Percentiles rank a stretch among this genome's conserved stretches.
Evolutionary conservation across 1,140 invertebrate genomes (phyloP).

Genomic region (Cyrtorhinus lividipennis): DNA sequence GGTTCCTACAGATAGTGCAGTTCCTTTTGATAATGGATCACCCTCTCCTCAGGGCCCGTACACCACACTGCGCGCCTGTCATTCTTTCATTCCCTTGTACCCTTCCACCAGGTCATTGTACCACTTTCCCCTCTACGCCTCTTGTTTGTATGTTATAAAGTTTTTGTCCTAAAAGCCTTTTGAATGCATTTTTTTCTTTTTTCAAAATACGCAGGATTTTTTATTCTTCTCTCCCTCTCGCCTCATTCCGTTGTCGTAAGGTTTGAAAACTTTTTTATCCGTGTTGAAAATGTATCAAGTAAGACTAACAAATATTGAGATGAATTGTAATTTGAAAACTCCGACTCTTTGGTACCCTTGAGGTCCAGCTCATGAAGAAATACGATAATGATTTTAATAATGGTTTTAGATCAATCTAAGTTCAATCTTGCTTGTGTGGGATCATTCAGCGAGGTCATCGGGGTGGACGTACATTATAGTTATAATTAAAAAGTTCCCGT

Average conservation of each 20-base stretch:
- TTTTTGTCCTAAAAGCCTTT: conserved; percentile 1
- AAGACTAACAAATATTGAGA: too few species aligned
- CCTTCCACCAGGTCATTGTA: conserved; percentile 2
- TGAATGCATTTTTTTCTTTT: not conserved
- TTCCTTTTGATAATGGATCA: conserved; percentile 8
- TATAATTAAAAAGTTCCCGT: too few species aligned
- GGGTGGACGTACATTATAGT: too few species aligned
- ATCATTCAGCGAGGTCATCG: too few species aligned
- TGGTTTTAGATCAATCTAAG: too few species aligned
- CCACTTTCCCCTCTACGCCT: not conserved
- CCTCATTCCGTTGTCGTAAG: not conserved
- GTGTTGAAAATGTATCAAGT: too few species aligned
- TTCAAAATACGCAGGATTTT: not conserved
- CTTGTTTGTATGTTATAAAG: not conserved
- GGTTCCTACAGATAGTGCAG: conserved; percentile 5
- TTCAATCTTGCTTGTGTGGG: too few species aligned
- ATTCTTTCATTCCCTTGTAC: conserved; percentile 3
- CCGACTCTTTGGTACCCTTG: too few species aligned
- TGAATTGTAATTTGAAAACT: too few species aligned
- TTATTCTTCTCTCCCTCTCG: not conserved
- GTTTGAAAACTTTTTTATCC: too few species aligned
- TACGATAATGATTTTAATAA: too few species aligned
- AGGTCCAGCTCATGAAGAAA: too few species aligned
- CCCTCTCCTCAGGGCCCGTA: not conserved
- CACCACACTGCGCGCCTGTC: not conserved